These are phyloP conservation scores for Bombus turneri DNA, from an alignment of 1,140 invertebrate genomes.

Conservation along the genomic window DNA sequence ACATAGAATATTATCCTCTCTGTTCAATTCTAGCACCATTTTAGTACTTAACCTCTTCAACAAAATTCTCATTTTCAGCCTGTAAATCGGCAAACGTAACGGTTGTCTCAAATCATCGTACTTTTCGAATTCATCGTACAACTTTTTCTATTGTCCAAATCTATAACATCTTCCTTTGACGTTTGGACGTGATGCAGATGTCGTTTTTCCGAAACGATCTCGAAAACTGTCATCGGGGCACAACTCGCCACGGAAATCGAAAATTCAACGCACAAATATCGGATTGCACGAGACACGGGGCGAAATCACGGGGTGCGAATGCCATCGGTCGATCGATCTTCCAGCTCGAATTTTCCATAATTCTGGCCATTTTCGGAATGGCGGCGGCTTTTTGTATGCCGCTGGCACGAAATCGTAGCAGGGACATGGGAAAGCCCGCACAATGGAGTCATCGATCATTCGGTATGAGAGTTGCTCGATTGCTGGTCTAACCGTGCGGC, in stretches of 20 bases:
- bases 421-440: constrained; percentile 76
- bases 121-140: background rate
- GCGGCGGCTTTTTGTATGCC: constrained; percentile 74
- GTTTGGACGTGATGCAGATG: background rate
- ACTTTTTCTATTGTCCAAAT: background rate
- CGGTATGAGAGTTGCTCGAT: constrained; percentile 77
- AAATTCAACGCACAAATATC: constrained; percentile 53
- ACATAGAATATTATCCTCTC: background rate
- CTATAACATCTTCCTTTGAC: background rate
- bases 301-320: constrained; percentile 65
- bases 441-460: constrained; percentile 81
- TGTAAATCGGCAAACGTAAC: too few species aligned
- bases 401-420: constrained; percentile 69
- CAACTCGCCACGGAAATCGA: constrained; percentile 29
- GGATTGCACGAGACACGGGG: constrained; percentile 47
- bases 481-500: constrained; percentile 75
- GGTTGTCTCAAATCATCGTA: too few species aligned
- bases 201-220: background rate
- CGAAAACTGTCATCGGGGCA: background rate
- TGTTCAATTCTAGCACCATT: background rate
- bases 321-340: constrained; percentile 75
- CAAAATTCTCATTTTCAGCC: background rate
- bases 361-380: constrained; percentile 77
- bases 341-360: constrained; percentile 77
- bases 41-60: too few species aligned